Conservation (phyloP, 2,888 invertebrate species). For the Leucophora obtusa region DNA sequence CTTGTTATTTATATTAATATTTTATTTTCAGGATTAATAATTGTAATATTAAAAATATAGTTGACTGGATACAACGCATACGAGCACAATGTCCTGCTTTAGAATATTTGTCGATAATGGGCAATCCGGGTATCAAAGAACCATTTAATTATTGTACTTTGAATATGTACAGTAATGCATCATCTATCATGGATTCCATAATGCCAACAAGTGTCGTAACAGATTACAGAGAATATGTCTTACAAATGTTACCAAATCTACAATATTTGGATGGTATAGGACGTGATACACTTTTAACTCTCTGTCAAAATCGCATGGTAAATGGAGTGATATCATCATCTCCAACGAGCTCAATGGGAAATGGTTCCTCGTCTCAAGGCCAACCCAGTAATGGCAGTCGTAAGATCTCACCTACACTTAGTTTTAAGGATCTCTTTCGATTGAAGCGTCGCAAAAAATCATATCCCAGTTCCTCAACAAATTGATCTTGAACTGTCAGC, state of each 20-base stretch:
- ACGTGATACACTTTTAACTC: conserved; percentile 42
- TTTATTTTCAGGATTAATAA: conserved; percentile 81
- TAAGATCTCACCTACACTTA: conserved; percentile 67
- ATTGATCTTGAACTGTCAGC: conserved; percentile 63
- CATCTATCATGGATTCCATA: conserved; percentile 73
- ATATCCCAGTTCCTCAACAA: conserved; percentile 69
- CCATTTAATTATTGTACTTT: conserved; percentile 75
- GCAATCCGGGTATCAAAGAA: conserved; percentile 87
- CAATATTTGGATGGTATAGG: conserved; percentile 73
- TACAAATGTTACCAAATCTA: conserved; percentile 71
- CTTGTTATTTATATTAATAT: no score
- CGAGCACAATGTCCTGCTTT: conserved; percentile 86
- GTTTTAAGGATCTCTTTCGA: conserved; percentile 73
- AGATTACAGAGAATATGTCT: conserved; percentile 71
- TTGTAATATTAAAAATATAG: conserved; percentile 83
- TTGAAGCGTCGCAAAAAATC: conserved; percentile 68
- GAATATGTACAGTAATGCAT: conserved; percentile 32
- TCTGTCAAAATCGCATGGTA: not conserved
- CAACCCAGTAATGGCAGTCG: conserved; percentile 16
- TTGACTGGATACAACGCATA: conserved; percentile 86
- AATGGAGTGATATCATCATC: conserved; percentile 15
- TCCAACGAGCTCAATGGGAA: conserved; percentile 59
- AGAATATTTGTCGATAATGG: conserved; percentile 87
- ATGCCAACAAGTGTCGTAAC: conserved; percentile 75
- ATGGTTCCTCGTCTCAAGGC: conserved; percentile 49